phyloP scores from a whole-genome alignment of 2,113 vertebrate genomes.

The Anser brachyrhynchus region DNA sequence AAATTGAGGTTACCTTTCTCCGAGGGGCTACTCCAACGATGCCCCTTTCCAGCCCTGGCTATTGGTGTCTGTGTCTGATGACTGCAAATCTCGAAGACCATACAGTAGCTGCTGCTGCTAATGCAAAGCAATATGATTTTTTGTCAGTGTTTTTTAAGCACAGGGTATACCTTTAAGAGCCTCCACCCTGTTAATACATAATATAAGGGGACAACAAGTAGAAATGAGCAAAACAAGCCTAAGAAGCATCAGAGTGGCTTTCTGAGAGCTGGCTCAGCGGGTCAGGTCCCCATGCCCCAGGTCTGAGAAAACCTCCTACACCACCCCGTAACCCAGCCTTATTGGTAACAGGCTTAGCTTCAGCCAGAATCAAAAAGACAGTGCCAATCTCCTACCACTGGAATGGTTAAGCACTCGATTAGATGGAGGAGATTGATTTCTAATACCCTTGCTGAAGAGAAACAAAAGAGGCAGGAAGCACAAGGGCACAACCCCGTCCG shows the following conservation, averaged over 20 bases:
- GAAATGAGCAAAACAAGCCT: neutral
- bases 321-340: neutral
- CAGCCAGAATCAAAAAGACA: neutral
- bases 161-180: neutral
- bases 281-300: neutral
- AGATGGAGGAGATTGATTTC: neutral
- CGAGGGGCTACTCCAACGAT: neutral
- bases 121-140: neutral
- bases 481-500: neutral
- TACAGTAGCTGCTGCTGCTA: neutral
- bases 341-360: neutral
- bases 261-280: fast-evolving
- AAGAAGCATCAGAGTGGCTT: neutral
- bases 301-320: neutral
- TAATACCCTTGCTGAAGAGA: neutral
- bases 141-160: neutral
- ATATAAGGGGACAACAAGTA: neutral
- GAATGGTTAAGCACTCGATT: neutral
- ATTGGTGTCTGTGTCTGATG: neutral
- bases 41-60: neutral
- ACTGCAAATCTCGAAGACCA: neutral
- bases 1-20: neutral
- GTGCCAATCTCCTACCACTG: neutral
- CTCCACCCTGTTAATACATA: neutral
- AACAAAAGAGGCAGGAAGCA: neutral